Base-by-base conservation (phyloP, 2,113 vertebrate species). In the Corvus hawaiiensis region DNA sequence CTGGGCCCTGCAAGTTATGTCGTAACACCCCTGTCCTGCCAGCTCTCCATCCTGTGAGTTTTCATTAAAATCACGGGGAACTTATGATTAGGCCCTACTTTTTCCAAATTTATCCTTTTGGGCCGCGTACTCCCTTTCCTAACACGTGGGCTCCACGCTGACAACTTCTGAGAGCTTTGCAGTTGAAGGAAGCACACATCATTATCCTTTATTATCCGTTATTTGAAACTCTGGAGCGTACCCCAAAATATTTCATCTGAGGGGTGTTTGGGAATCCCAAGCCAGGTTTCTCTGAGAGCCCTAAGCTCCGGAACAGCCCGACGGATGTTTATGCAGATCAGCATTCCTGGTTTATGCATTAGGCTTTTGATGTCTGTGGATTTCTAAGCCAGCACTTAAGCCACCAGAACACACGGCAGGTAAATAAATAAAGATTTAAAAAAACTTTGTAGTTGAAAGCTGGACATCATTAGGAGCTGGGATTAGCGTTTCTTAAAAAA, bases 141-240 rank as follows among this genome's bases (percentile, higher is more conserved):
- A 33, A 56, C 1, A 0, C 0, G 0, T 10, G 35, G 37, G 23
- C 72, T 92, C 37, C 17, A 1, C 44, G 28, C 46, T 8, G 37
- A 51, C 37, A 20, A 20, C 62, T n/a, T 55, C 62, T 13, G 24
- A 41, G 66, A 68, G 55, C 78, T 74, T 91, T 61, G 66, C 49
- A 49, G 23, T 4, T 71, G 72, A 35, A 85, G 84, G 82, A 79
- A 91, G 87, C 12, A 41, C 72, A 26, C n/a, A 3, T 74, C 63
- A 21, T 56, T 75, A 37, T 48, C 56, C 51, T 79, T 90, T 32
- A 26, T 35, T 30, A 61, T 10, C n/a, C 3, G 0, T 87, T 46
- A 22, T 32, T 30, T 58, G 22, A 72, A 71, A 37, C 39, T 75
- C 48, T 62, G 44, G 48, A 30, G 17, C 44, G 26, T 15, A 64